Conservation (phyloP, 1,140 invertebrate species). For the Drosophila subobscura region DNA sequence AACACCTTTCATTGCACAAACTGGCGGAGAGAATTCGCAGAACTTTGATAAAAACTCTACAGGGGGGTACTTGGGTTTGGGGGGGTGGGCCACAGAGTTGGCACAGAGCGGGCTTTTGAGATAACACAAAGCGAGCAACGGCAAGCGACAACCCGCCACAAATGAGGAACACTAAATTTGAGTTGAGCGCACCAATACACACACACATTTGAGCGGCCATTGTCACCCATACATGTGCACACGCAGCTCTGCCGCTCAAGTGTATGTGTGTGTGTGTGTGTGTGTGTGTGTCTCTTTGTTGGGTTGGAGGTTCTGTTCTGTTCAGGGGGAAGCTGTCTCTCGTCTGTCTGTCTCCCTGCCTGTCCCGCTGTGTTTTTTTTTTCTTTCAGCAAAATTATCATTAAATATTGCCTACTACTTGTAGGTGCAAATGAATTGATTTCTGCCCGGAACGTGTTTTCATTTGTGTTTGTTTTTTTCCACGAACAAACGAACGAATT, state of each 20-base stretch:
- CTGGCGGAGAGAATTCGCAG: slow-evolving; percentile 18
- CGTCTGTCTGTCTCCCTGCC: background rate
- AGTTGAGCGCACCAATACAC: slow-evolving; percentile 68
- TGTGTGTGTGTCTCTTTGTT: slow-evolving; percentile 34
- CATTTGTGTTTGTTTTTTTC: slow-evolving; percentile 15
- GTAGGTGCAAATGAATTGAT: slow-evolving; percentile 63
- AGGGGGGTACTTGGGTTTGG: slow-evolving; percentile 7
- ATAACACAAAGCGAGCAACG: slow-evolving; percentile 46
- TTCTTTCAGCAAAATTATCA: slow-evolving; percentile 69
- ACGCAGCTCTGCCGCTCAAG: background rate
- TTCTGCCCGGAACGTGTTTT: slow-evolving; percentile 33
- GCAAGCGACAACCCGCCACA: slow-evolving; percentile 24
- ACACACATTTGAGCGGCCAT: slow-evolving; percentile 54
- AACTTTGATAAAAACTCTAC: slow-evolving; percentile 36
- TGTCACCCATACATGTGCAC: slow-evolving; percentile 35
- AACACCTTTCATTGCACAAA: slow-evolving; percentile 26
- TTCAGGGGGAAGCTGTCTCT: background rate
- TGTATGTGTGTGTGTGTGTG: slow-evolving; percentile 1
- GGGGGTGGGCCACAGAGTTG: slow-evolving; percentile 39
- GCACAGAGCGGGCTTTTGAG: slow-evolving; percentile 48
- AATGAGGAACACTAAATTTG: slow-evolving; percentile 27
- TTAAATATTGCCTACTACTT: slow-evolving; percentile 44
- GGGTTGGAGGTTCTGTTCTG: background rate
- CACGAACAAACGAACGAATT: slow-evolving; percentile 8
- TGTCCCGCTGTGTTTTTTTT: slow-evolving; percentile 21